A percentile compares a stretch with the other conserved stretches of the same genome.
These are phyloP conservation scores for Lampropteryx suffumata DNA, from an alignment of 2,888 invertebrate species.

Conservation along the genomic window DNA sequence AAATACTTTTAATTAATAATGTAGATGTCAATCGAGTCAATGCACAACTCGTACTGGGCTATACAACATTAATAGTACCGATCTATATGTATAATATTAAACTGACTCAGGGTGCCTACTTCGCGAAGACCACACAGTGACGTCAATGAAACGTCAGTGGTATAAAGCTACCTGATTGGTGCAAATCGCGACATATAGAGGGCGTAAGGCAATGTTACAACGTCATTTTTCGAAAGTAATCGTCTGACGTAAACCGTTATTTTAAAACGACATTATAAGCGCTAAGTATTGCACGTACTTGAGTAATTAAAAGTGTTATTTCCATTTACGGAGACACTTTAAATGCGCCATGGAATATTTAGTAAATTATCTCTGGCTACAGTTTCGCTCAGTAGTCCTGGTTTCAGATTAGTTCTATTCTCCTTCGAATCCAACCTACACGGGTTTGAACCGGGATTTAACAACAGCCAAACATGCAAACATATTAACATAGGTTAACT, in stretches of 20 bases:
- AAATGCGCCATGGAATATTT: constrained; percentile 7
- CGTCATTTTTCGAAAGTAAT: constrained; percentile 26
- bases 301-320: constrained; percentile 16
- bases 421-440: no score
- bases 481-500: no score
- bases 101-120: constrained; percentile 32
- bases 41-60: constrained; percentile 24
- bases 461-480: no score
- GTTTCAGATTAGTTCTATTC: no score
- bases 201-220: constrained; percentile 22
- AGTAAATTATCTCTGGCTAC: no score
- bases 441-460: no score
- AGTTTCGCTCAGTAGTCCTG: no score
- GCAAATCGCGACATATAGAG: constrained; percentile 24
- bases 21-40: constrained; percentile 12
- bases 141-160: constrained; percentile 35
- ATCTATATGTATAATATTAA: constrained; percentile 34
- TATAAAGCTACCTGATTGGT: constrained; percentile 28
- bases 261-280: constrained; percentile 16
- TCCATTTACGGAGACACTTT: constrained; percentile 4
- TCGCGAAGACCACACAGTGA: constrained; percentile 33
- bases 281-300: background rate
- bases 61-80: constrained; percentile 26
- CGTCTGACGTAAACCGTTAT: constrained; percentile 20
- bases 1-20: background rate